Conservation (phyloP, 2,888 invertebrate species). For the Lissonota sp. region DNA sequence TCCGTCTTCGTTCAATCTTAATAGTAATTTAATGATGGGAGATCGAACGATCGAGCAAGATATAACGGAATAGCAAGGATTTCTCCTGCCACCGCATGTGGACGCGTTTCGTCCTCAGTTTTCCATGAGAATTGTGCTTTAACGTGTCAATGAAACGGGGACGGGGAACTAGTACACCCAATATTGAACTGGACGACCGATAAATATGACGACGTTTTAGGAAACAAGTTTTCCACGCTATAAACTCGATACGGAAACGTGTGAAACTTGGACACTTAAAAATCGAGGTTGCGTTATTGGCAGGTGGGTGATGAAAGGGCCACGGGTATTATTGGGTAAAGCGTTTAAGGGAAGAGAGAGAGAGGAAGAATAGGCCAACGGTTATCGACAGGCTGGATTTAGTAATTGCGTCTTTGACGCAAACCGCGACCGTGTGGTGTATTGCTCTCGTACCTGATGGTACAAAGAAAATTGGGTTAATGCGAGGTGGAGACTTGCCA, state of each 20-base stretch:
- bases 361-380: constrained; percentile 17
- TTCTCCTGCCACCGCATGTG: too few relatives aligned
- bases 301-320: constrained; percentile 31
- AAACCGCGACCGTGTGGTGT: constrained; percentile 55
- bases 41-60: constrained; percentile 8
- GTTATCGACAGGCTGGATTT: constrained; percentile 70
- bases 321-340: constrained; percentile 36
- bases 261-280: constrained; percentile 19
- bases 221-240: too few relatives aligned
- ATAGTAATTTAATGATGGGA: constrained; percentile 19
- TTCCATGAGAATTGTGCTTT: too few relatives aligned
- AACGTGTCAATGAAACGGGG: too few relatives aligned
- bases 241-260: neutral
- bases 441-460: constrained; percentile 27
- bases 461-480: constrained; percentile 77
- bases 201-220: too few relatives aligned
- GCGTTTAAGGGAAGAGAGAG: constrained; percentile 16
- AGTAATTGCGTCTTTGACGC: constrained; percentile 71
- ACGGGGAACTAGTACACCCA: too few relatives aligned
- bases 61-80: too few relatives aligned
- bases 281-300: constrained; percentile 24
- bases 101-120: too few relatives aligned
- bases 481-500: constrained; percentile 78
- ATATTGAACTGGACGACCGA: too few relatives aligned
- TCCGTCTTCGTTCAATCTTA: constrained; percentile 29